A percentile compares a stretch with the other conserved stretches of the same genome.
Evolutionary conservation across 2,888 invertebrate species (phyloP).

Genomic region (Drosophila fungiperda): DNA sequence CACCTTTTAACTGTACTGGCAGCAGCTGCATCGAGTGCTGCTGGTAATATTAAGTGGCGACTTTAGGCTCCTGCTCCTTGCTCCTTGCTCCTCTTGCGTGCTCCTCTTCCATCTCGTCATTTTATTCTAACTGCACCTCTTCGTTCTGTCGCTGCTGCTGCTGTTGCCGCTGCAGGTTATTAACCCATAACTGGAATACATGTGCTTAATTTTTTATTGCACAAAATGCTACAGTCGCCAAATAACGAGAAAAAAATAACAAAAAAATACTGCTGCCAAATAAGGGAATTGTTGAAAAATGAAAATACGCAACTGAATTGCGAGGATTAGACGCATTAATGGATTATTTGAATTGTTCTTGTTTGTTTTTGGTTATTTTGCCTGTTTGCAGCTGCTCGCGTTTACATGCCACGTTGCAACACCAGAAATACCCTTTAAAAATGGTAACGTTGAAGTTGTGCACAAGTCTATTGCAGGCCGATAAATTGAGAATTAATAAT

Average conservation of each 20-base stretch:
- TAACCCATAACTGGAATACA: conserved; percentile 74
- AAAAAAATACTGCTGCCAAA: neutral
- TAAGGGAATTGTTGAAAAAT: conserved; percentile 17
- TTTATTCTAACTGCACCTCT: conserved; percentile 14
- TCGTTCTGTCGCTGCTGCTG: neutral
- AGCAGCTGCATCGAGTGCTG: conserved; percentile 65
- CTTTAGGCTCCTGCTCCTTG: conserved; percentile 25
- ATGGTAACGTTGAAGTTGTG: neutral
- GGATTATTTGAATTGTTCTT: conserved; percentile 55
- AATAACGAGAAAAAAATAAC: conserved; percentile 5
- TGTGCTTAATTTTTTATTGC: conserved; percentile 66
- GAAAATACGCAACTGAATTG: conserved; percentile 45
- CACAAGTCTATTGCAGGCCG: neutral
- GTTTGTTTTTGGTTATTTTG: conserved; percentile 13
- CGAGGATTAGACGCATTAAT: conserved; percentile 68
- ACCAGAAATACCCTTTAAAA: neutral
- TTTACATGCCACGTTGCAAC: conserved; percentile 1
- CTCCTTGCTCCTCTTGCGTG: neutral
- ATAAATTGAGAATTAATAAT: neutral
- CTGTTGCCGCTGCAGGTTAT: conserved; percentile 61
- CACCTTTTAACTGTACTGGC: conserved; percentile 10
- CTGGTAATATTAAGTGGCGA: conserved; percentile 72
- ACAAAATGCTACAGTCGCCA: conserved; percentile 25
- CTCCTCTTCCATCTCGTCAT: conserved; percentile 1
- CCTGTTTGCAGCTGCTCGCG: conserved; percentile 42